Base-by-base conservation (phyloP, 2,888 invertebrate genomes). In the Cheilosia impressa region DNA sequence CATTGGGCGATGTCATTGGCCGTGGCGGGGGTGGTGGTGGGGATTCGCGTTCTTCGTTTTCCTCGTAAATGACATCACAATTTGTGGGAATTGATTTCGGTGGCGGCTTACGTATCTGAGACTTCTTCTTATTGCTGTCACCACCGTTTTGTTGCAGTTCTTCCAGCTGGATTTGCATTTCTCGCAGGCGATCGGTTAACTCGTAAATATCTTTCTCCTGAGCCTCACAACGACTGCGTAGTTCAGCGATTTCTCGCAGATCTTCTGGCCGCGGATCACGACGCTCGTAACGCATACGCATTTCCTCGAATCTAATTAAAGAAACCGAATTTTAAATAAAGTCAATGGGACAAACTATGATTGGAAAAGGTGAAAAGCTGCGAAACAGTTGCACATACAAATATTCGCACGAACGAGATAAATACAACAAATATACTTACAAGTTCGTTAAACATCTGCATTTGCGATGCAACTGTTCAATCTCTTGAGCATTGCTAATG, bases 241-340 rank as follows among this genome's bases (percentile, higher is more conserved):
- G 89, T 83, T 94, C 94, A 7, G 93, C 91, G 57, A 94, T 94
- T 87, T 93, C 92, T 72, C 93, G 93, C 38, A 94, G 87, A 89
- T 94, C 94, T 90, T 94, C 94, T 10, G 93, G 91, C 2, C 94
- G 91, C 1, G 94, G 94, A 89, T 94, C 94, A 13, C 94, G 91
- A 53, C 93, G 90, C 89, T 94, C 94, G 80, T 94, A 94, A 24
- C 94, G 92, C 90, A 93, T 92, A 75, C 94, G 92, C 89, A 94
- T 94, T 90, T 94, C 94, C 89, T 94, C 94, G 88, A 94, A 94
- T 87, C 94, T 94, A 47, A 7, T 17, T 1, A 58, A 68, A 66
- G 0, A 19, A 58, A 24, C 17, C 9, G 2, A 41, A 43, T 43
- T 19, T 52, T 24, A 52, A 24, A 15, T n/a, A 52, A 52, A 10